Evolutionary conservation across 2,113 vertebrate genomes (phyloP).

Genomic region (Tauraco erythrolophus): DNA sequence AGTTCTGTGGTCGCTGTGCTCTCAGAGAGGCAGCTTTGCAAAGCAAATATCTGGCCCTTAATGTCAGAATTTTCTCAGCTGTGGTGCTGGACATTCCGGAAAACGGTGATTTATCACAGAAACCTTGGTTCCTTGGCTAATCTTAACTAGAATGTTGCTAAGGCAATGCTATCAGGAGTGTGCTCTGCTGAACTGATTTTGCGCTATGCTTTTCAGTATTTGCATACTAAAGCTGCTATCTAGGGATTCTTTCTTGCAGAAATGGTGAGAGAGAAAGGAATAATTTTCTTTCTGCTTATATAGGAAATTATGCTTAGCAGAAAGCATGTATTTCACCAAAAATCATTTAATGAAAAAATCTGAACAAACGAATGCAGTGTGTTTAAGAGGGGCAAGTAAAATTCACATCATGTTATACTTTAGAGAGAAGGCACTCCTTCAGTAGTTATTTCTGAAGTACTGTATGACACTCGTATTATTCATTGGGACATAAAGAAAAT

Average conservation of each 20-base stretch:
- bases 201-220: slow-evolving; percentile 19
- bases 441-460: slow-evolving; percentile 24
- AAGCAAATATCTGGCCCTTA: not conserved
- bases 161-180: slow-evolving; percentile 46
- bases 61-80: not conserved
- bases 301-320: not conserved
- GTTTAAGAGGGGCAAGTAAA: not conserved
- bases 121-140: not conserved
- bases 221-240: slow-evolving; percentile 47
- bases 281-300: not conserved
- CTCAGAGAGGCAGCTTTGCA: not conserved
- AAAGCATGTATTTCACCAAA: not conserved
- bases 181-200: slow-evolving; percentile 57
- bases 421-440: not conserved
- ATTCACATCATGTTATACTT: not conserved
- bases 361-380: not conserved
- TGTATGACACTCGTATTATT: slow-evolving; percentile 1
- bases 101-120: slow-evolving; percentile 11
- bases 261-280: not conserved
- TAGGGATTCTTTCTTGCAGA: slow-evolving; percentile 3
- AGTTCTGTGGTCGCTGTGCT: not conserved
- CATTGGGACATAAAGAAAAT: slow-evolving; percentile 19
- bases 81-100: not conserved
- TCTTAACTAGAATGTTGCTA: slow-evolving; percentile 58
- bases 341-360: slow-evolving; percentile 2